A percentile compares a stretch with the other conserved stretches of the same genome.
Conservation (phyloP, 2,888 invertebrate species). For the Dascillus cervinus region DNA sequence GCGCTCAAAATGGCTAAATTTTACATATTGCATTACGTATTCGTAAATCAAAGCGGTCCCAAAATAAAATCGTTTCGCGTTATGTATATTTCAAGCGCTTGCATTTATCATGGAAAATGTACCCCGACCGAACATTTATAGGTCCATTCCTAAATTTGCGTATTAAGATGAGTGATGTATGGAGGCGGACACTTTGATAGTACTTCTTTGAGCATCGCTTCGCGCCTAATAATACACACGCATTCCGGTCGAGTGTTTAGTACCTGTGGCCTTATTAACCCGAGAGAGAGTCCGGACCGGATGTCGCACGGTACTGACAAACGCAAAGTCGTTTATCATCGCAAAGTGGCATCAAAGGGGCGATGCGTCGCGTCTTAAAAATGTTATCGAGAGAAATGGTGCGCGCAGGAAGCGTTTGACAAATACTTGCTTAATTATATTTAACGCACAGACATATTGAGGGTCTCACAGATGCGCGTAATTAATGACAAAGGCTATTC, state of each 20-base stretch:
- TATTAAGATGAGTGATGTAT: constrained; percentile 27
- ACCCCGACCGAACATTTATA: too few relatives aligned
- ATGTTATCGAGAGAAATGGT: constrained; percentile 39
- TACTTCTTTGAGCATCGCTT: constrained; percentile 29
- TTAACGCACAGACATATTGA: constrained; percentile 39
- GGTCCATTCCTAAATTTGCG: constrained; percentile 15
- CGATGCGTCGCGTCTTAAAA: constrained; percentile 37
- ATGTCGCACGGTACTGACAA: constrained; percentile 39
- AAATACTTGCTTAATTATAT: constrained; percentile 44
- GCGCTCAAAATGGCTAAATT: too few relatives aligned
- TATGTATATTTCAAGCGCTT: too few relatives aligned
- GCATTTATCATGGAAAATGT: too few relatives aligned
- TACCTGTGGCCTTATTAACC: constrained; percentile 29
- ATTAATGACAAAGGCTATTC: constrained; percentile 8
- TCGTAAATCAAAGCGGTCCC: too few relatives aligned
- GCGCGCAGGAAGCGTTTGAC: constrained; percentile 41
- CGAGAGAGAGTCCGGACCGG: constrained; percentile 28
- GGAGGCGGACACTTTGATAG: constrained; percentile 32
- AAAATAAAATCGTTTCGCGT: too few relatives aligned
- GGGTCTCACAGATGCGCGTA: constrained; percentile 20
- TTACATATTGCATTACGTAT: too few relatives aligned
- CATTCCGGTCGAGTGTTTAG: constrained; percentile 28
- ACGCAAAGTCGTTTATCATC: constrained; percentile 40
- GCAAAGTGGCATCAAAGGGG: constrained; percentile 39
- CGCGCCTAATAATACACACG: constrained; percentile 30